A percentile compares a stretch with the other conserved stretches of the same genome.
Evolutionary conservation across 1,140 invertebrate genomes (phyloP).

Genomic region (Leptoteleia sp.): DNA sequence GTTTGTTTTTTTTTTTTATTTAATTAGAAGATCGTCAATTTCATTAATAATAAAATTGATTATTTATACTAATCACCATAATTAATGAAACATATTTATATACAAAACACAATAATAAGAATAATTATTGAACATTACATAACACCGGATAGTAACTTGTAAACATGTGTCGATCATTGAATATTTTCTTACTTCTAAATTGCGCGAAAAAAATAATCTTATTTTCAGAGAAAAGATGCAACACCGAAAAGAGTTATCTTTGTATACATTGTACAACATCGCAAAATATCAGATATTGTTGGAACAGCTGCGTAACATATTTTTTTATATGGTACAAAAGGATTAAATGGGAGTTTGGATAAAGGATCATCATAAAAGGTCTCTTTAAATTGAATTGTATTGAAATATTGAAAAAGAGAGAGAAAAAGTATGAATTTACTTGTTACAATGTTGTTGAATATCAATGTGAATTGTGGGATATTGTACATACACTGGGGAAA

Average conservation of each 20-base stretch:
- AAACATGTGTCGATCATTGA: conserved; percentile 25
- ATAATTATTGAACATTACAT: conserved; percentile 11
- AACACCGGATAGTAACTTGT: conserved; percentile 6
- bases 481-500: no score
- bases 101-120: conserved; percentile 20
- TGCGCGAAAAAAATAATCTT: conserved; percentile 20
- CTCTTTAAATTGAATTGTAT: no score
- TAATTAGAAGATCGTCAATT: background rate
- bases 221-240: conserved; percentile 34
- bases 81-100: conserved; percentile 32
- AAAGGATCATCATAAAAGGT: conserved; percentile 19
- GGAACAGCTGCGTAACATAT: conserved; percentile 30
- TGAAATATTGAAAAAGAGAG: no score
- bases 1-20: background rate
- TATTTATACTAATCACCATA: conserved; percentile 15
- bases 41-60: no score
- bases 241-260: conserved; percentile 46
- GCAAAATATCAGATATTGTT: conserved; percentile 39
- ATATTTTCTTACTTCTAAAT: conserved; percentile 46
- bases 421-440: conserved; percentile 27
- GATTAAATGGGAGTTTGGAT: conserved; percentile 31
- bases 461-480: conserved; percentile 5
- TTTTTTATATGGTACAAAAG: conserved; percentile 49
- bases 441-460: conserved; percentile 21
- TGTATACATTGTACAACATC: conserved; percentile 26